These are phyloP conservation scores for Montipora foliosa DNA, from an alignment of 64 coral and sea anemone genomes.

Conservation along the genomic window DNA sequence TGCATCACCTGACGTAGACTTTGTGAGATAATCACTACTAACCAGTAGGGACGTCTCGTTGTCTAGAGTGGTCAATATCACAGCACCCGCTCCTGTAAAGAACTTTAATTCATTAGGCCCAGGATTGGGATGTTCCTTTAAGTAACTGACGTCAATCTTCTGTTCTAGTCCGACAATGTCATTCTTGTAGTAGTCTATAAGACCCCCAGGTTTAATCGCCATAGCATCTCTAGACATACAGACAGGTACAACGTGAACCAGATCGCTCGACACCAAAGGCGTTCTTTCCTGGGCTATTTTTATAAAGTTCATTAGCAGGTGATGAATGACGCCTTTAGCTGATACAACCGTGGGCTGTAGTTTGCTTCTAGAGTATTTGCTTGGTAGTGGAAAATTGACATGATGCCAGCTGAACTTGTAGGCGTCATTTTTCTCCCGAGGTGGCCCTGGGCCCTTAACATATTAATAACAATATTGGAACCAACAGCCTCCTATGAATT, in stretches of 20 bases:
- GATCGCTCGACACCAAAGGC: background rate
- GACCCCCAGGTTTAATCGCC: background rate
- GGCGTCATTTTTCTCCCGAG: background rate
- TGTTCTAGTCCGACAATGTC: background rate
- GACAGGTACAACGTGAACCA: background rate
- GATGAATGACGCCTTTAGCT: background rate
- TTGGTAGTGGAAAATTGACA: background rate
- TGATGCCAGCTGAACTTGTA: background rate
- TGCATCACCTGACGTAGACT: background rate
- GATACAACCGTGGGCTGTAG: background rate
- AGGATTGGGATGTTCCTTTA: background rate
- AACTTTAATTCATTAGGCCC: constrained; percentile 1
- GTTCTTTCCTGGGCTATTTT: background rate
- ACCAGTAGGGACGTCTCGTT: background rate
- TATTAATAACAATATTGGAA: background rate
- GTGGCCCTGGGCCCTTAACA: background rate
- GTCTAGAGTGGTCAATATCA: background rate
- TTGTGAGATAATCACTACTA: background rate
- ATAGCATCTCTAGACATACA: background rate
- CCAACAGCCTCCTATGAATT: background rate
- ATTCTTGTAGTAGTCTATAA: background rate
- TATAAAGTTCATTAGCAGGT: background rate
- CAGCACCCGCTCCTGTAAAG: background rate
- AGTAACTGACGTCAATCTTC: background rate
- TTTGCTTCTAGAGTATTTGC: background rate